phyloP scores from a whole-genome alignment of 2,888 invertebrate genomes.

The Drepana falcataria region DNA sequence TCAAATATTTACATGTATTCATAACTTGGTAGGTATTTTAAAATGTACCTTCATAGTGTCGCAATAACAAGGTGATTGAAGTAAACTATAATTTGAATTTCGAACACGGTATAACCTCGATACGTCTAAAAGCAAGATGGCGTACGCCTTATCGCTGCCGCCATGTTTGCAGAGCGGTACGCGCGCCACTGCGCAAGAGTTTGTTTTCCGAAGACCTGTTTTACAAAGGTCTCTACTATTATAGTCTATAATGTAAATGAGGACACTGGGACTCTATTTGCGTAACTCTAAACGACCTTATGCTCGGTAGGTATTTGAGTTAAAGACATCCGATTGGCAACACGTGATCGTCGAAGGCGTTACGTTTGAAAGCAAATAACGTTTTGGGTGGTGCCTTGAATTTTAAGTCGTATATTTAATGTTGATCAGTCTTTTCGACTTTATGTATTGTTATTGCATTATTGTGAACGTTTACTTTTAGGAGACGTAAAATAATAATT shows the following conservation, averaged over 20 bases:
- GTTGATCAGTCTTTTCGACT: conserved; percentile 1
- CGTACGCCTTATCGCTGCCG: conserved; percentile 68
- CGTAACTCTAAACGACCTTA: conserved; percentile 21
- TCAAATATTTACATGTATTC: too few relatives aligned
- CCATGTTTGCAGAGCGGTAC: conserved; percentile 57
- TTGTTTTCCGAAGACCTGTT: conserved; percentile 69
- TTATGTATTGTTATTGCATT: not conserved
- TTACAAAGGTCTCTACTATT: conserved; percentile 56
- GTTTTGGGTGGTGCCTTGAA: conserved; percentile 21
- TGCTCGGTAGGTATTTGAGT: conserved; percentile 14
- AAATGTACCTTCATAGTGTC: too few relatives aligned
- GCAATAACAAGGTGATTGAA: too few relatives aligned
- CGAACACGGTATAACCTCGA: conserved; percentile 65
- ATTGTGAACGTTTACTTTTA: not conserved
- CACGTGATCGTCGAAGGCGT: conserved; percentile 20
- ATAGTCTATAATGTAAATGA: conserved; percentile 55
- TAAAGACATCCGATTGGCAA: conserved; percentile 12
- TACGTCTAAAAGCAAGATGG: conserved; percentile 59
- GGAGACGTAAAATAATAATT: too few relatives aligned
- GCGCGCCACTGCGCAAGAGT: conserved; percentile 68
- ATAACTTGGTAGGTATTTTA: too few relatives aligned
- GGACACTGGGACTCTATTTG: conserved; percentile 45
- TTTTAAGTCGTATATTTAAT: conserved; percentile 16
- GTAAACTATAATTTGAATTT: conserved; percentile 70
- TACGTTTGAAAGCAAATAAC: conserved; percentile 24